Percentiles rank a stretch among this genome's conserved stretches.
Conservation (phyloP, 1,140 invertebrate species). For the Asobara japonica region DNA sequence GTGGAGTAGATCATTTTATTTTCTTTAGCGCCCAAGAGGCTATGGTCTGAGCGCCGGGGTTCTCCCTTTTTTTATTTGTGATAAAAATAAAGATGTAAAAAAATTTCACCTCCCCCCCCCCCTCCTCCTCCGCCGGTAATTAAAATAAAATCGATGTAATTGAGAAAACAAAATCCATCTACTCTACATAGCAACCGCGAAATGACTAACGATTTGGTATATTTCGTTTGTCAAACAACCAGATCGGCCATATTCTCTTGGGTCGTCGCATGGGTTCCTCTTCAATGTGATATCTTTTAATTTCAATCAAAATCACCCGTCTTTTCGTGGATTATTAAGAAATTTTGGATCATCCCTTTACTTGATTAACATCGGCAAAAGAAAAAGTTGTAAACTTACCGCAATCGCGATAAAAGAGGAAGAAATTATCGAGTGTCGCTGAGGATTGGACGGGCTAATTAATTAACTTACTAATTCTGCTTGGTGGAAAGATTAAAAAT, state of each 20-base stretch:
- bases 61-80: neutral
- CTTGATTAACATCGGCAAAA: neutral
- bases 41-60: too few relatives aligned
- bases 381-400: neutral
- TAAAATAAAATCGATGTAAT: neutral
- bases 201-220: constrained; percentile 30
- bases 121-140: neutral
- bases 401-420: neutral
- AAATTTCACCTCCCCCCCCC: neutral
- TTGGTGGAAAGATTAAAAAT: constrained; percentile 21
- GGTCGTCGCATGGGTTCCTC: constrained; percentile 4
- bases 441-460: neutral
- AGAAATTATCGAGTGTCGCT: neutral
- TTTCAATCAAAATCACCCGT: constrained; percentile 27
- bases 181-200: constrained; percentile 21
- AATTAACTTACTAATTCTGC: neutral
- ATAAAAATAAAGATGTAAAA: too few relatives aligned
- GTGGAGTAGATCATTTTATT: too few relatives aligned
- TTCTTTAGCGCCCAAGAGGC: too few relatives aligned
- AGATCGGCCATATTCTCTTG: constrained; percentile 1
- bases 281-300: neutral
- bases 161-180: constrained; percentile 8
- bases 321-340: constrained; percentile 1
- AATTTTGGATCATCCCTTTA: neutral
- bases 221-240: constrained; percentile 29